Evolutionary conservation across 2,888 invertebrate species (phyloP).

Genomic region (Automeris io): DNA sequence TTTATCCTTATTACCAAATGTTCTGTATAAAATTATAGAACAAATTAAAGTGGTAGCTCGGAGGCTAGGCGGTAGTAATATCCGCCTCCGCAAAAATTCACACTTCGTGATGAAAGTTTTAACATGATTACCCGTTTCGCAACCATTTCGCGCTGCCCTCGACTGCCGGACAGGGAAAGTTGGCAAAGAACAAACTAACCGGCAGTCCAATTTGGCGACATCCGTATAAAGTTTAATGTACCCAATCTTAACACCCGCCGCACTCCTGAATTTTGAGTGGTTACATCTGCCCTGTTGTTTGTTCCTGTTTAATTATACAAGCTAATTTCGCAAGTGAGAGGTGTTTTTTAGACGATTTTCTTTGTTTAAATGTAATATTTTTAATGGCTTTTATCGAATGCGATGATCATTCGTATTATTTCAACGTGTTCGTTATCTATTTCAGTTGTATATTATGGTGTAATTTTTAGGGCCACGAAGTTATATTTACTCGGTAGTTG

Average conservation of each 20-base stretch:
- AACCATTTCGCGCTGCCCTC: slow-evolving; percentile 59
- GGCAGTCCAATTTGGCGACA: slow-evolving; percentile 69
- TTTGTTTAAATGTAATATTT: too few relatives aligned
- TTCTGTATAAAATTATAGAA: slow-evolving; percentile 47
- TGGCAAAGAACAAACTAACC: slow-evolving; percentile 73
- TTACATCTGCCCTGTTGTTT: slow-evolving; percentile 24
- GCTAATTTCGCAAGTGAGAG: background rate
- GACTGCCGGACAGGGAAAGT: slow-evolving; percentile 65
- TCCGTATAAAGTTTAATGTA: slow-evolving; percentile 73
- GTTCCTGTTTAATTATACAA: slow-evolving; percentile 15
- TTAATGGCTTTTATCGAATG: too few relatives aligned
- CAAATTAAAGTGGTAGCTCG: slow-evolving; percentile 65
- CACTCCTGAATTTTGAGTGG: slow-evolving; percentile 58
- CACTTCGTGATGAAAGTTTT: slow-evolving; percentile 74
- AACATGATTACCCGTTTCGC: slow-evolving; percentile 71
- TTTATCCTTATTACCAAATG: background rate
- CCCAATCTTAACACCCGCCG: slow-evolving; percentile 63
- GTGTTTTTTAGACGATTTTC: too few relatives aligned
- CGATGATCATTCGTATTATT: too few relatives aligned
- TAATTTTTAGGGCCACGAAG: too few relatives aligned
- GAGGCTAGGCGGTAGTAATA: slow-evolving; percentile 40
- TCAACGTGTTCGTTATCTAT: too few relatives aligned
- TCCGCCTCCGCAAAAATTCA: slow-evolving; percentile 61
- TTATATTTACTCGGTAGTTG: too few relatives aligned
- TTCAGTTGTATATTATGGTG: too few relatives aligned